A percentile compares a stretch with the other conserved stretches of the same genome.
These are phyloP conservation scores for Drosophila kambysellisi DNA, from an alignment of 2,888 invertebrate species.

Conservation along the genomic window DNA sequence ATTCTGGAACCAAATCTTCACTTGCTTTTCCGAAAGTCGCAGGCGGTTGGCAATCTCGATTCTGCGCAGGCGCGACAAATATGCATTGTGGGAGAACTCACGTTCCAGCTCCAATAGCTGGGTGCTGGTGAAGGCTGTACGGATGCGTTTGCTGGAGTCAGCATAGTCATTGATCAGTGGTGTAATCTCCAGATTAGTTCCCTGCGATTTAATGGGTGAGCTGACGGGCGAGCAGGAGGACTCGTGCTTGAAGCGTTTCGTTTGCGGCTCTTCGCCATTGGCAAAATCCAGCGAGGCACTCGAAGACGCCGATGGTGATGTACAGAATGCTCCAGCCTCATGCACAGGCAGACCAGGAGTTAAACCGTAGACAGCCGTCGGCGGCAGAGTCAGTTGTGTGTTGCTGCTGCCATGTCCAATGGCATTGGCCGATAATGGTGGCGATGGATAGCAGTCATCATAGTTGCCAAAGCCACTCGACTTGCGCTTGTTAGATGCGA, in stretches of 20 bases:
- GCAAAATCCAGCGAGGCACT: constrained; percentile 75
- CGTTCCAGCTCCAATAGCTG: constrained; percentile 94
- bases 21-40: constrained; percentile 96
- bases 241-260: constrained; percentile 75
- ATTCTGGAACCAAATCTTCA: constrained; percentile 97
- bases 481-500: constrained; percentile 79
- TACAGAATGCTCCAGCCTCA: constrained; percentile 78
- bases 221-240: constrained; percentile 80
- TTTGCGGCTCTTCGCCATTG: constrained; percentile 74
- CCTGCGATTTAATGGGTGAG: constrained; percentile 71
- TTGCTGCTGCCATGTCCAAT: constrained; percentile 31
- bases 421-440: constrained; percentile 65
- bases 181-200: constrained; percentile 64
- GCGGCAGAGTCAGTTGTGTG: constrained; percentile 35
- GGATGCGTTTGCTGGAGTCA: constrained; percentile 93
- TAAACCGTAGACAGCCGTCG: constrained; percentile 42
- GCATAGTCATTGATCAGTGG: constrained; percentile 85
- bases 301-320: constrained; percentile 84
- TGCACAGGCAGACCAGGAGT: constrained; percentile 43
- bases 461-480: constrained; percentile 61
- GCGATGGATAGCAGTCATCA: constrained; percentile 68
- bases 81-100: constrained; percentile 96
- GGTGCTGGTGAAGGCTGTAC: constrained; percentile 97
- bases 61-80: constrained; percentile 93
- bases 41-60: constrained; percentile 97